phyloP scores from a whole-genome alignment of 2,797 vertebrate genomes.

The Acanthis flammea region DNA sequence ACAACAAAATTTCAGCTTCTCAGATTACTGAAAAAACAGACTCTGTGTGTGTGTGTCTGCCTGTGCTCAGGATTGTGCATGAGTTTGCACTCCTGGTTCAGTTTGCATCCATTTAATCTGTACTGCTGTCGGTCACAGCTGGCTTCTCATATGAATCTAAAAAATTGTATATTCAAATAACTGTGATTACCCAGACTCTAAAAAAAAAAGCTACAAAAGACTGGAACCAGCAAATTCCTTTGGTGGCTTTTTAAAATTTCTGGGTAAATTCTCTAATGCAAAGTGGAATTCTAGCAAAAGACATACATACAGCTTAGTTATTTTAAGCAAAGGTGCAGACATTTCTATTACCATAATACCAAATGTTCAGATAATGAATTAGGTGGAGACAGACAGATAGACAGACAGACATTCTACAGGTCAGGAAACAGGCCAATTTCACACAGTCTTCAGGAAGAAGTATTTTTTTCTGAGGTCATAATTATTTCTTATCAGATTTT shows the following conservation, averaged over 20 bases:
- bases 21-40: constrained; percentile 12
- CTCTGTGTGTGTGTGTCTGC: background rate
- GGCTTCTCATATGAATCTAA: background rate
- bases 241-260: background rate
- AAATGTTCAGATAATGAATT: background rate
- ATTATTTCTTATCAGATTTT: constrained; percentile 30
- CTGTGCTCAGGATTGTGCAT: background rate
- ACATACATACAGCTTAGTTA: background rate
- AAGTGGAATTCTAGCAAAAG: background rate
- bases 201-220: background rate
- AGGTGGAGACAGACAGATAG: background rate
- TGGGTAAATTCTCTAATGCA: background rate
- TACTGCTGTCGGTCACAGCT: background rate
- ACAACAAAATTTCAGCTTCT: constrained; percentile 20
- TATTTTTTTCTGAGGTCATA: background rate
- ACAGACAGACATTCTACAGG: background rate
- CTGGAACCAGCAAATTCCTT: background rate
- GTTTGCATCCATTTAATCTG: background rate
- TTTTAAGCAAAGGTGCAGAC: background rate
- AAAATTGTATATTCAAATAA: background rate
- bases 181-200: background rate
- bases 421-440: background rate
- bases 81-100: background rate
- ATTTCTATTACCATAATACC: background rate
- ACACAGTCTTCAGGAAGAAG: background rate